phyloP scores from a whole-genome alignment of 2,888 invertebrate species.

The Stictocephala bisonia region DNA sequence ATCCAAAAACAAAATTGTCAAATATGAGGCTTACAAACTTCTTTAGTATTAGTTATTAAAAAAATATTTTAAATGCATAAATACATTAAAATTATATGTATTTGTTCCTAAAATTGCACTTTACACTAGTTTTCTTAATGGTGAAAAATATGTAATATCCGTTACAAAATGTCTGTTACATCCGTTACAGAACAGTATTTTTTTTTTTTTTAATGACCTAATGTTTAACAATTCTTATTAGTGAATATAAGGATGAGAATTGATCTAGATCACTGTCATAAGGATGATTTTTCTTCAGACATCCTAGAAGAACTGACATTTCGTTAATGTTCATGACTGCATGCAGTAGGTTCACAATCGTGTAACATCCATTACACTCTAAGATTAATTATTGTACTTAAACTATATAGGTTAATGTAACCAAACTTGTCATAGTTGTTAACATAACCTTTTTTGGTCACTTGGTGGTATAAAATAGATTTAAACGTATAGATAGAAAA shows the following conservation, averaged over 20 bases:
- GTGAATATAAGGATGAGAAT: not conserved
- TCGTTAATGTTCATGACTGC: slow-evolving; percentile 1
- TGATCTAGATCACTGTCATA: not conserved
- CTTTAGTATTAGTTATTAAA: too few relatives aligned
- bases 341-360: not conserved
- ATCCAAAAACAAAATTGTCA: too few relatives aligned
- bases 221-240: not conserved
- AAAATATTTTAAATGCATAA: too few relatives aligned
- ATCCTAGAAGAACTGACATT: not conserved
- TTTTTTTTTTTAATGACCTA: not conserved
- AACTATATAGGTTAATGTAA: not conserved
- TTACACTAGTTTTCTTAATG: not conserved
- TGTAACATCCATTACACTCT: not conserved
- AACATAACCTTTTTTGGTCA: not conserved
- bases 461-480: not conserved
- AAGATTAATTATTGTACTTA: not conserved
- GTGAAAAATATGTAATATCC: slow-evolving; percentile 1
- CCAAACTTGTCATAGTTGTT: not conserved
- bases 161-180: not conserved
- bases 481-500: not conserved
- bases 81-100: not conserved
- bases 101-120: not conserved
- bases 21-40: too few relatives aligned
- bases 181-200: not conserved
- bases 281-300: not conserved